Evolutionary conservation across 2,113 vertebrate species (phyloP), one percentile per base, ranked within the genome.

Genomic region (Octodon degus): DNA sequence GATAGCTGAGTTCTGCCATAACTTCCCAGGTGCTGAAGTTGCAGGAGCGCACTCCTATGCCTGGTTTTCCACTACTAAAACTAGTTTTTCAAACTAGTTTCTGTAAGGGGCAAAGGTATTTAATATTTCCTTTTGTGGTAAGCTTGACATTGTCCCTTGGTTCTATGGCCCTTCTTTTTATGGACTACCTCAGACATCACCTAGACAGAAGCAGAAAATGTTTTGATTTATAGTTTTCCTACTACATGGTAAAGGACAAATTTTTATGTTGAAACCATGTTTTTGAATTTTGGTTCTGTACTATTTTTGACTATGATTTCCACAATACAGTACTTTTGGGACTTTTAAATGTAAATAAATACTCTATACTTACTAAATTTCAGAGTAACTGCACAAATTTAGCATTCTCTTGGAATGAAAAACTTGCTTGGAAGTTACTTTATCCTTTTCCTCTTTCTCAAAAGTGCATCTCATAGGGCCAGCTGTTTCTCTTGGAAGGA

Each of bases 81-180:
- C n/a, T n/a, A n/a, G n/a, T 63, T 72, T 77, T 86, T 94, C 85
- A 83, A 92, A 60, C 27, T 47, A 37, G 43, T 86, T 53, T 90
- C 50, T 68, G 60, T 70, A 80, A 94, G 30, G 34, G 68, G 19
- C 22, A 90, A 58, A 87, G n/a, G 8, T 80, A 7, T 70, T 92
- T 55, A 34, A 90, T 19, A 90, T 87, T 90, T 87, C 62, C 76
- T n/a, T 90, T 82, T 5, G 34, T 80, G 40, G n/a, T 68, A 81
- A 91, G 6, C 67, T 70, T 58, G 1, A 17, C 53, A 50, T 87
- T 37, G 24, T 76, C 40, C 19, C 32, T 87, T n/a, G 32, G 16
- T 47, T 74, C 88, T 79, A 50, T 68, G 19, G 47, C 17, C 14
- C 30, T 82, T 67, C 32, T 81, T 50, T 86, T 83, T 92, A 9